These are phyloP conservation scores for Heterodera filipjevi DNA, from an alignment of 2,888 invertebrate species.

Conservation along the genomic window DNA sequence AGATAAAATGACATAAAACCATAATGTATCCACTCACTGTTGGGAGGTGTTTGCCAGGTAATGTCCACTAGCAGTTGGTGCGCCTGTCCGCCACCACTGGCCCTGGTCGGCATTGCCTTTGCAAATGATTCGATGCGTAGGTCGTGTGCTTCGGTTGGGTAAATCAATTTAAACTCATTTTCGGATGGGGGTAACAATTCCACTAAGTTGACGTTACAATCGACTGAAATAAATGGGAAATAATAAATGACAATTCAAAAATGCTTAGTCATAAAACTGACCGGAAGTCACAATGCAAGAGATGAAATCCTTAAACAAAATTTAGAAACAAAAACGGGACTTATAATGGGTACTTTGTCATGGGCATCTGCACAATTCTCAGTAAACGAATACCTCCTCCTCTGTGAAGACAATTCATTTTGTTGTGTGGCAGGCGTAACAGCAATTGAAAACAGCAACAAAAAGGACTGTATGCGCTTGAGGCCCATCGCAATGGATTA, in stretches of 20 bases:
- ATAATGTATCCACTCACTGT: slow-evolving; percentile 43
- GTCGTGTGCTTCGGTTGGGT: slow-evolving; percentile 56
- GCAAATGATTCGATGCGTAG: slow-evolving; percentile 55
- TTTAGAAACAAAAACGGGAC: not conserved
- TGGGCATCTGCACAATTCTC: slow-evolving; percentile 41
- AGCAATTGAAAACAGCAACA: too few relatives aligned
- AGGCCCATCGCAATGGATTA: too few relatives aligned
- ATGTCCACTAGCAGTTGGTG: slow-evolving; percentile 60
- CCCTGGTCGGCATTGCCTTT: slow-evolving; percentile 48
- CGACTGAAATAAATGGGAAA: slow-evolving; percentile 46
- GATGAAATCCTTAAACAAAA: slow-evolving; percentile 46
- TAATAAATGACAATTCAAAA: not conserved
- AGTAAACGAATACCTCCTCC: slow-evolving; percentile 37
- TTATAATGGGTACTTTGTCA: slow-evolving; percentile 35
- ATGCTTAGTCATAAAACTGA: slow-evolving; percentile 14
- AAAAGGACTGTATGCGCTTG: too few relatives aligned
- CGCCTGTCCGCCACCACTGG: slow-evolving; percentile 36
- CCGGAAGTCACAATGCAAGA: slow-evolving; percentile 52
- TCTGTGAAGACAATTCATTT: not conserved
- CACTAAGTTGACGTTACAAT: slow-evolving; percentile 47
- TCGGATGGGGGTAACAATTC: slow-evolving; percentile 36
- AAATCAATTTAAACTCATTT: not conserved
- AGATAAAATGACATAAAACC: too few relatives aligned
- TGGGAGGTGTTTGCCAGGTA: slow-evolving; percentile 63
- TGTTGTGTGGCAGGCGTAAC: too few relatives aligned